Percentiles rank a stretch among this genome's conserved stretches.
These are phyloP conservation scores for Chiroxiphia lanceolata DNA, from an alignment of 2,797 vertebrate genomes.

Conservation along the genomic window DNA sequence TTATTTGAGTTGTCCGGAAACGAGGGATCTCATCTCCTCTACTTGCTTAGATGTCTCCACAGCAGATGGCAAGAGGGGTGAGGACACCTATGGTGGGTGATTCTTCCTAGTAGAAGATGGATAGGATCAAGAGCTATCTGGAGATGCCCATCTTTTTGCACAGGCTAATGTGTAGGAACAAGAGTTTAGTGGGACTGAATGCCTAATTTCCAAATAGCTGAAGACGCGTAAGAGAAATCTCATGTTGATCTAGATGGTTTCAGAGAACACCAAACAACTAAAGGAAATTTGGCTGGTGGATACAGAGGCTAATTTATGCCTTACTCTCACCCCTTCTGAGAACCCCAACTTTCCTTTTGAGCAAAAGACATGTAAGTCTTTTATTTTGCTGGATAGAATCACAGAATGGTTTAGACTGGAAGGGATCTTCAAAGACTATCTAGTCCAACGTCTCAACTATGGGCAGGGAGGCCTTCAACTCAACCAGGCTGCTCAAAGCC, in stretches of 20 bases:
- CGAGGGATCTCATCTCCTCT: not conserved
- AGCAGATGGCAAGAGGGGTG: accelerated
- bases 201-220: not conserved
- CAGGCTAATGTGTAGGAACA: not conserved
- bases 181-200: not conserved
- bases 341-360: not conserved
- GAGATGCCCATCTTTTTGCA: not conserved
- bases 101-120: not conserved
- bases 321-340: not conserved
- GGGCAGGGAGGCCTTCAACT: not conserved
- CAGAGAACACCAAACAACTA: not conserved
- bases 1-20: not conserved
- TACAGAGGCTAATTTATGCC: not conserved
- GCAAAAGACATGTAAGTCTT: not conserved
- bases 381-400: not conserved
- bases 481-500: not conserved
- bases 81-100: not conserved
- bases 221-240: not conserved
- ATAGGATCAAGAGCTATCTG: not conserved
- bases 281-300: not conserved
- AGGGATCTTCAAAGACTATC: not conserved
- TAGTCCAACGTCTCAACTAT: not conserved
- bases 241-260: not conserved
- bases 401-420: not conserved
- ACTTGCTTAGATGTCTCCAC: not conserved